A percentile compares a stretch with the other conserved stretches of the same genome.
Evolutionary conservation across 2,113 vertebrate species (phyloP).

Genomic region (Erythrolamprus reginae): DNA sequence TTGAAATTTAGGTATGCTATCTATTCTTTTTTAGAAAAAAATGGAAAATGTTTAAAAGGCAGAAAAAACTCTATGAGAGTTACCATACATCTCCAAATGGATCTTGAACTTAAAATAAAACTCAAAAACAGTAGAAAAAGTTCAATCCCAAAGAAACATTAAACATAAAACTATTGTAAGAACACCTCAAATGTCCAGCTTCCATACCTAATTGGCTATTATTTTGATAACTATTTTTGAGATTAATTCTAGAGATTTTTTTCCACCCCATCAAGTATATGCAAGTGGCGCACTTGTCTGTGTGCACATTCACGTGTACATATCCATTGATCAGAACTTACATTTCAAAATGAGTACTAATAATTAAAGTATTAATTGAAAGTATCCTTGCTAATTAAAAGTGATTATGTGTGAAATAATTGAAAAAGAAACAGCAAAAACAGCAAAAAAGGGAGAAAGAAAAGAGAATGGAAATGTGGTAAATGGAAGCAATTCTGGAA

Average conservation of each 20-base stretch:
- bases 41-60: no score
- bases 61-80: no score
- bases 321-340: not conserved
- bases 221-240: not conserved
- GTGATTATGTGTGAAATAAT: not conserved
- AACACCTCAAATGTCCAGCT: not conserved
- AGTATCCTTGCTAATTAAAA: not conserved
- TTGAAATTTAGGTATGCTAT: not conserved
- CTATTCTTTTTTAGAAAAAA: not conserved
- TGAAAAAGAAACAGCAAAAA: not conserved
- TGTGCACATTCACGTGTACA: not conserved
- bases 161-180: not conserved
- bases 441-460: not conserved
- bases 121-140: not conserved
- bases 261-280: not conserved
- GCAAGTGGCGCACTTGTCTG: not conserved
- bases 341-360: not conserved
- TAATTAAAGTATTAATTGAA: not conserved
- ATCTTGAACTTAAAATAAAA: not conserved
- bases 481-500: not conserved
- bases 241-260: not conserved
- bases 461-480: not conserved
- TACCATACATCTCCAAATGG: not conserved
- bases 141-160: not conserved
- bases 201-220: not conserved